Evolutionary conservation across 2,888 invertebrate species (phyloP).

Genomic region (Drosophila neonasuta): DNA sequence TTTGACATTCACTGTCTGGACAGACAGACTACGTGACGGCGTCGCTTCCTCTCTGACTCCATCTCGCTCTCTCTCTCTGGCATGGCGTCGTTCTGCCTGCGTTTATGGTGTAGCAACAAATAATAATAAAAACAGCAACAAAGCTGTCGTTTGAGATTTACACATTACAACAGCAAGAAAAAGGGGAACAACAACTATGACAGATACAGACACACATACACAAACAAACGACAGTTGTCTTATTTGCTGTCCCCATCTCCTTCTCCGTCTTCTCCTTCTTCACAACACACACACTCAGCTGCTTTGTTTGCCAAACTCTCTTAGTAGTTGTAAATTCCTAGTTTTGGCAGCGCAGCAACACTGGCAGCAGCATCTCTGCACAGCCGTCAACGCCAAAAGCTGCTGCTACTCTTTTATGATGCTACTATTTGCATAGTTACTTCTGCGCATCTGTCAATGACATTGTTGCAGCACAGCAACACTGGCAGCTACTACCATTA

Average conservation of each 20-base stretch:
- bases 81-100: constrained; percentile 11
- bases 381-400: constrained; percentile 37
- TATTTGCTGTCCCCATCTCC: constrained; percentile 5
- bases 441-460: constrained; percentile 48
- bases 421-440: neutral
- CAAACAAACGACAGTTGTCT: constrained; percentile 44
- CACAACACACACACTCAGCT: constrained; percentile 12
- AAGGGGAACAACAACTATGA: constrained; percentile 33
- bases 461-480: constrained; percentile 6
- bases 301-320: constrained; percentile 61
- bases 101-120: constrained; percentile 38
- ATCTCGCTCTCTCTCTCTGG: neutral
- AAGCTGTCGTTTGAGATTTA: constrained; percentile 46
- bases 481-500: constrained; percentile 1
- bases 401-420: neutral
- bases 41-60: constrained; percentile 47
- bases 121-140: constrained; percentile 36
- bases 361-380: constrained; percentile 41
- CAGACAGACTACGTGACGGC: constrained; percentile 28
- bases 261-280: neutral
- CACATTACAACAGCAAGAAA: constrained; percentile 47
- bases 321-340: constrained; percentile 47
- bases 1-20: constrained; percentile 46
- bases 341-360: constrained; percentile 39
- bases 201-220: constrained; percentile 32